Base-by-base conservation (phyloP, 2,888 invertebrate species). In the Tridacna gigas region DNA sequence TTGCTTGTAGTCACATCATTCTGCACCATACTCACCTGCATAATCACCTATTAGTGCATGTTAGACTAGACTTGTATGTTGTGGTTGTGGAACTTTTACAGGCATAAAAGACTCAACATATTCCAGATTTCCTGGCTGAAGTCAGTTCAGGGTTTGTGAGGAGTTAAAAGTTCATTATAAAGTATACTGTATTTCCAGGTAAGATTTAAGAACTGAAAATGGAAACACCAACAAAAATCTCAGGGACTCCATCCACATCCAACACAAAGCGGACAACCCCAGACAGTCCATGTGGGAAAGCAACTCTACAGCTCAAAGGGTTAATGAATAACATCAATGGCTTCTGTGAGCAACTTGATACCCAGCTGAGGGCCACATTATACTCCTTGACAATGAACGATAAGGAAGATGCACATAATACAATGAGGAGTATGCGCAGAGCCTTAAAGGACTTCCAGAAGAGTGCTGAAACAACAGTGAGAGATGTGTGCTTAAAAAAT, bases 71-170 rank as follows among this genome's bases (percentile, higher is more conserved):
- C 61, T 61, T 61, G 61, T 15, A 5, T 61, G 61, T 61, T 61
- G 61, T 61, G 61, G 61, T 61, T 61, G 7, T 61, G 15, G 61
- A n/a, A 61, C 25, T 61, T 61, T n/a, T 11, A 20, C n/a, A 61
- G 22, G 25, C 1, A n/a, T 15, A 61, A 22, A n/a, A 61, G n/a
- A n/a, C n/a, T n/a, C n/a, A n/a, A n/a, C n/a, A 61, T 25, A 61
- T 61, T n/a, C 61, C 61, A 61, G 61, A 61, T 15, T 61, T n/a
- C 61, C 25, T 61, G 18, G 61, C 61, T 61, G 61, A 61, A 25
- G 61, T 61, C 61, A 61, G 13, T 61, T 61, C 61, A 61, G 13
- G 2, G 37, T 37, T n/a, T 61, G 0, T n/a, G n/a, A 25, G 61
- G n/a, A 61, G n/a, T n/a, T 7, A 25, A 20, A 15, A 61, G n/a